phyloP scores from a whole-genome alignment of 2,888 invertebrate genomes.

The Cremastinae sp. region DNA sequence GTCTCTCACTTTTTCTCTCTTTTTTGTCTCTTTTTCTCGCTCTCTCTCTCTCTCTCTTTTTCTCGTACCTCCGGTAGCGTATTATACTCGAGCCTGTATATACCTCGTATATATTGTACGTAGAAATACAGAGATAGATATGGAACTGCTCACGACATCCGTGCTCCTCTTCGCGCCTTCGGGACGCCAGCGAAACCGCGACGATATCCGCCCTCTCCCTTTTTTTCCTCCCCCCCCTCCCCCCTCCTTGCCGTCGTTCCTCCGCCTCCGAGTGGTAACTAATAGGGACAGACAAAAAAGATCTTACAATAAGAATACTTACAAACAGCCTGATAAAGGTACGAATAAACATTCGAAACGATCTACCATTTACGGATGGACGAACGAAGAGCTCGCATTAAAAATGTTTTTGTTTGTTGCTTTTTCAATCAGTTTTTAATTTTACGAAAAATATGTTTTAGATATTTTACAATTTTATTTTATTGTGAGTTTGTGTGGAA shows the following conservation, averaged over 20 bases:
- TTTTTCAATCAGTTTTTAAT: not conserved
- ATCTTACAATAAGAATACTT: slow-evolving; percentile 9
- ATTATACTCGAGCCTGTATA: slow-evolving; percentile 14
- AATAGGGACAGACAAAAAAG: slow-evolving; percentile 6
- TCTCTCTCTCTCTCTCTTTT: slow-evolving; percentile 7
- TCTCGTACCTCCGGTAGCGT: slow-evolving; percentile 22
- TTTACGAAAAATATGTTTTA: too few species aligned
- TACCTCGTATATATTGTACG: not conserved
- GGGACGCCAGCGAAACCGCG: slow-evolving; percentile 47
- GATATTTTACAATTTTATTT: too few species aligned
- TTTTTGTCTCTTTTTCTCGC: slow-evolving; percentile 24
- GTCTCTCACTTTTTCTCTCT: slow-evolving; percentile 44
- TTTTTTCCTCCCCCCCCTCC: too few species aligned
- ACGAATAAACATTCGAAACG: slow-evolving; percentile 43
- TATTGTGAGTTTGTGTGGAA: not conserved
- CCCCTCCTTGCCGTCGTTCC: slow-evolving; percentile 20
- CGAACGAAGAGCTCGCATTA: slow-evolving; percentile 32
- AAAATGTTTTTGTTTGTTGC: not conserved
- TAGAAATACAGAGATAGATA: slow-evolving; percentile 33
- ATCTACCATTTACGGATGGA: slow-evolving; percentile 45
- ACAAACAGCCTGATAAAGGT: slow-evolving; percentile 10
- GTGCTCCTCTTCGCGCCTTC: slow-evolving; percentile 60
- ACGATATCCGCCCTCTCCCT: slow-evolving; percentile 40
- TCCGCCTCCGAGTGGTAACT: slow-evolving; percentile 22
- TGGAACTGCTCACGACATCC: slow-evolving; percentile 52